phyloP scores from a whole-genome alignment of 2,113 vertebrate genomes.

The Rattus rattus region DNA sequence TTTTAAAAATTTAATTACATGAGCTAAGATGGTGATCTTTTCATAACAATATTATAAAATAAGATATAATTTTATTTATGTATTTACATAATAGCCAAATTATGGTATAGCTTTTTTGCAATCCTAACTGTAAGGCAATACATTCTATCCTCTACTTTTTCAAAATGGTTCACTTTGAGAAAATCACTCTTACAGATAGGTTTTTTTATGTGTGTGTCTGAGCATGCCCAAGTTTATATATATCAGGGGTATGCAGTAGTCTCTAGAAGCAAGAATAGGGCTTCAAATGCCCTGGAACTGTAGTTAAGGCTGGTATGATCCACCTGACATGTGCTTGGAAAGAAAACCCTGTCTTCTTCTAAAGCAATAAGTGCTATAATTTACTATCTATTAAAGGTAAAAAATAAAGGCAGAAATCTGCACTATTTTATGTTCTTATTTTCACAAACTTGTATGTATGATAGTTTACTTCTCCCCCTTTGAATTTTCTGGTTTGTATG shows the following conservation, averaged over 20 bases:
- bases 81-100: background rate
- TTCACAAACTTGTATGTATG: background rate
- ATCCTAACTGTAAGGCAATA: background rate
- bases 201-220: background rate
- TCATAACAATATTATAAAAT: background rate
- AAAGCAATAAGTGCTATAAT: background rate
- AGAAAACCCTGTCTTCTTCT: background rate
- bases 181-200: background rate
- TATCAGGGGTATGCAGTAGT: background rate
- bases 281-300: background rate
- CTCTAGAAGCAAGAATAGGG: background rate
- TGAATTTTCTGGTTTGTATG: background rate
- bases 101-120: background rate
- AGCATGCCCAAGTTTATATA: too few relatives aligned
- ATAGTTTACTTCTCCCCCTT: background rate
- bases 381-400: background rate
- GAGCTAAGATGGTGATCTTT: background rate
- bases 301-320: background rate
- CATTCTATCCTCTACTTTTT: background rate
- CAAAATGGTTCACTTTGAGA: background rate
- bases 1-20: background rate
- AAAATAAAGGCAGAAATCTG: background rate
- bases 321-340: background rate
- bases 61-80: constrained; percentile 12
- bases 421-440: background rate